A percentile compares a stretch with the other conserved stretches of the same genome.
Evolutionary conservation across 2,113 vertebrate genomes (phyloP).

Genomic region (Strix uralensis): DNA sequence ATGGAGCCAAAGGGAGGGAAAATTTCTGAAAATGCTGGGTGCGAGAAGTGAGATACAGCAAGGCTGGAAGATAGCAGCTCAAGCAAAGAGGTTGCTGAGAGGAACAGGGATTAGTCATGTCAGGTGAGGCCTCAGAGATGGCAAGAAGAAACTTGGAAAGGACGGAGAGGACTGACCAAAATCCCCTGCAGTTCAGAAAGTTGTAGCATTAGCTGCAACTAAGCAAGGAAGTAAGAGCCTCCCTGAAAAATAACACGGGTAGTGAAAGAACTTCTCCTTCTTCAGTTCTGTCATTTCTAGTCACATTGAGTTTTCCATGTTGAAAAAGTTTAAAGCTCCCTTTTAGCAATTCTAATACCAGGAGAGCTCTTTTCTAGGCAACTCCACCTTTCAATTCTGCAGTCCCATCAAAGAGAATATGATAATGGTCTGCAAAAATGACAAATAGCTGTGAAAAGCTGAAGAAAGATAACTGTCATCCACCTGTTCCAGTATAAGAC

Average conservation of each 20-base stretch:
- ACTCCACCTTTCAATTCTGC: neutral
- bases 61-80: neutral
- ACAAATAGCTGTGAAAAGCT: neutral
- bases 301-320: neutral
- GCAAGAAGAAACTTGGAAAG: neutral
- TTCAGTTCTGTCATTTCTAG: neutral
- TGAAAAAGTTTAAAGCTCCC: neutral
- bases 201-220: neutral
- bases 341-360: neutral
- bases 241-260: neutral
- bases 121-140: neutral
- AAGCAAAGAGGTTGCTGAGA: neutral
- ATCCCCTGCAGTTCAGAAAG: neutral
- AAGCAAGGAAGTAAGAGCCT: neutral
- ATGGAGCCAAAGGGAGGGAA: neutral
- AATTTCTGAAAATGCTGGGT: neutral
- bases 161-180: neutral
- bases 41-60: neutral
- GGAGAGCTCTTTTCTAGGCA: neutral
- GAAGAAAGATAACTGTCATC: neutral
- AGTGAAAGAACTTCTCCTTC: neutral
- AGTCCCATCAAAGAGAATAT: neutral
- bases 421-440: neutral
- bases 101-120: neutral
- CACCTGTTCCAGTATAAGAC: neutral